Base-by-base conservation (phyloP, 2,888 invertebrate genomes). In the Apotomis capreana region DNA sequence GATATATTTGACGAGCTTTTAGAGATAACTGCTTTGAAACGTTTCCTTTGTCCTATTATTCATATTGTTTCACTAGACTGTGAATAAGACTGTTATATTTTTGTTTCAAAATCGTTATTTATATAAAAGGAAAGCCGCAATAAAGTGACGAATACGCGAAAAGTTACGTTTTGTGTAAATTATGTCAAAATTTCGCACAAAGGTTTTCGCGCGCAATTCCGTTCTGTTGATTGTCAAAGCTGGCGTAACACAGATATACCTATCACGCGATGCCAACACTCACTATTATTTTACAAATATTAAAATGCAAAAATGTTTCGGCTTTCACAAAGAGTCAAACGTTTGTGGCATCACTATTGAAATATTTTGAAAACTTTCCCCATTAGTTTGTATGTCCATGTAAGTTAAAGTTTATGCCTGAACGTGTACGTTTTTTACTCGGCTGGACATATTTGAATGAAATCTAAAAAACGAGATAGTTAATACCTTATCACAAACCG, bases 11-110 rank as follows among this genome's bases (percentile, higher is more conserved):
- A 89, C 84, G 83, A 88, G 88, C 89, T 89, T 89, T 89, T 84
- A 87, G 87, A 89, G 88, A 88, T 89, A 89, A 88, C 87, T 88
- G 86, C 81, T 83, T 85, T 83, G 84, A 88, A 90, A 88, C 84
- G 86, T 83, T 88, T 86, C 83, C 86, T 89, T 90, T 91, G 89
- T 90, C 83, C 83, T 84, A 87, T 88, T 86, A 89, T 86, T 88
- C 88, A 88, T 70, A 67, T 89, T 89, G 89, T 90, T 88, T 87
- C 80, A 79, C 77, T 70, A 80, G 84, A 80, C 81, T 81, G 78
- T 81, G 84, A 87, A 85, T 84, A 80, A 78, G 74, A 74, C 73
- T 70, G 71, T 82, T 81, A 82, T 82, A 82, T 83, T 84, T 85
- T 84, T 82, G 76, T 84, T 83, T 79, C 74, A 72, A 78, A 83